These are phyloP conservation scores for Cyprinodon tularosa DNA, from an alignment of 2,113 vertebrate genomes.

Conservation along the genomic window DNA sequence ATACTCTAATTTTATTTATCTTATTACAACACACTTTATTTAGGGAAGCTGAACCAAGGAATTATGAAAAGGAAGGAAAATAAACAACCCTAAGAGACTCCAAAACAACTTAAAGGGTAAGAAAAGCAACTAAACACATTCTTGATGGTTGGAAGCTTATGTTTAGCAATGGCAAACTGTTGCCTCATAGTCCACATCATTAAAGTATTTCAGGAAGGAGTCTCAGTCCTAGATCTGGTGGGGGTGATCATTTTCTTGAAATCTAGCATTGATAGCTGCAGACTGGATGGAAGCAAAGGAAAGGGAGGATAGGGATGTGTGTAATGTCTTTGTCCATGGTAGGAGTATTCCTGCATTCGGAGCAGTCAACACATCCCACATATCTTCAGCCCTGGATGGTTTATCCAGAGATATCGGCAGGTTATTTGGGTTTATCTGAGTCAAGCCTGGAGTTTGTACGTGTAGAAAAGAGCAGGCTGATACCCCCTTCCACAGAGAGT, in stretches of 20 bases:
- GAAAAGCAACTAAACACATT: background rate
- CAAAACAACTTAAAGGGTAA: too few species aligned
- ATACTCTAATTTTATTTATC: too few species aligned
- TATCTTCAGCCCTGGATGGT: constrained; percentile 80
- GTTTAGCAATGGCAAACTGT: too few species aligned
- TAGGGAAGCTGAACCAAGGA: too few species aligned
- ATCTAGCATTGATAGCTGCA: constrained; percentile 34
- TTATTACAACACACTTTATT: too few species aligned
- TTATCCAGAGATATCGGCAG: constrained; percentile 59
- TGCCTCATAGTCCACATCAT: too few species aligned
- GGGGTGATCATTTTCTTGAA: constrained; percentile 46
- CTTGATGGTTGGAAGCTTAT: background rate
- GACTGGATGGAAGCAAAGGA: constrained; percentile 36
- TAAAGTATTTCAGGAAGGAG: too few species aligned
- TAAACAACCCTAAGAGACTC: too few species aligned
- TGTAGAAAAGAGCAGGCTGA: constrained; percentile 37
- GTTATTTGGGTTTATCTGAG: constrained; percentile 85
- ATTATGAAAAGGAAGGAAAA: too few species aligned
- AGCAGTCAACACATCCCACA: constrained; percentile 86
- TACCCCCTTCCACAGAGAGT: constrained; percentile 11
- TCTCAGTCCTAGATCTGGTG: constrained; percentile 14
- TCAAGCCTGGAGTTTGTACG: constrained; percentile 69
- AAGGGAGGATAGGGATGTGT: constrained; percentile 37
- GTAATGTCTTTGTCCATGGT: constrained; percentile 60
- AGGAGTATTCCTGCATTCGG: constrained; percentile 28